These are phyloP conservation scores for Trichomycterus rosablanca DNA, from an alignment of 2,113 vertebrate species.

Conservation along the genomic window DNA sequence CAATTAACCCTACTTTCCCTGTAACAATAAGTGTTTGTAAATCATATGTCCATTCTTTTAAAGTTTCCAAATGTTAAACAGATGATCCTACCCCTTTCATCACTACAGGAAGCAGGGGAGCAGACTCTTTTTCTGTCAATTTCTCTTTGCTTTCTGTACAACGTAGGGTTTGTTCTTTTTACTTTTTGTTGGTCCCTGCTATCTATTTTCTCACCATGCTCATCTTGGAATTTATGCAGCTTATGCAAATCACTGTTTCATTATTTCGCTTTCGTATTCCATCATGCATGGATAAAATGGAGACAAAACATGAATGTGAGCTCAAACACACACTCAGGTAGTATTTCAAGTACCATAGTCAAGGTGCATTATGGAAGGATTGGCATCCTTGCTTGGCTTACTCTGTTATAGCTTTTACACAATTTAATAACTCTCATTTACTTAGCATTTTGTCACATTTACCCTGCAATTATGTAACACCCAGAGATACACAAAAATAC, in stretches of 20 bases:
- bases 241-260: slow-evolving; percentile 48
- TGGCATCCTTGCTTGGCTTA: slow-evolving; percentile 4
- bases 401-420: not conserved
- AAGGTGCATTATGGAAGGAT: not conserved
- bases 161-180: slow-evolving; percentile 37
- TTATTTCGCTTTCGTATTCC: slow-evolving; percentile 32
- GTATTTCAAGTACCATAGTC: slow-evolving; percentile 23
- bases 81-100: slow-evolving; percentile 32
- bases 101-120: slow-evolving; percentile 35
- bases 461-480: no score
- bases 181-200: slow-evolving; percentile 27
- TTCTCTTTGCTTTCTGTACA: slow-evolving; percentile 34
- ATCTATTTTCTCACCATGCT: slow-evolving; percentile 35
- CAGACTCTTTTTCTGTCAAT: slow-evolving; percentile 35
- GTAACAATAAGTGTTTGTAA: slow-evolving; percentile 35
- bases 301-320: slow-evolving; percentile 25
- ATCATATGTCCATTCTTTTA: slow-evolving; percentile 35
- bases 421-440: not conserved
- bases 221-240: slow-evolving; percentile 44
- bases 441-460: not conserved
- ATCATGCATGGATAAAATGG: slow-evolving; percentile 17
- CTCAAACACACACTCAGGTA: slow-evolving; percentile 13
- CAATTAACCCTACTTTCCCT: slow-evolving; percentile 34
- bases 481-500: no score
- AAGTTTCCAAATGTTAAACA: slow-evolving; percentile 39